These are phyloP conservation scores for Tinea semifulvella DNA, from an alignment of 2,888 invertebrate genomes.

Conservation along the genomic window DNA sequence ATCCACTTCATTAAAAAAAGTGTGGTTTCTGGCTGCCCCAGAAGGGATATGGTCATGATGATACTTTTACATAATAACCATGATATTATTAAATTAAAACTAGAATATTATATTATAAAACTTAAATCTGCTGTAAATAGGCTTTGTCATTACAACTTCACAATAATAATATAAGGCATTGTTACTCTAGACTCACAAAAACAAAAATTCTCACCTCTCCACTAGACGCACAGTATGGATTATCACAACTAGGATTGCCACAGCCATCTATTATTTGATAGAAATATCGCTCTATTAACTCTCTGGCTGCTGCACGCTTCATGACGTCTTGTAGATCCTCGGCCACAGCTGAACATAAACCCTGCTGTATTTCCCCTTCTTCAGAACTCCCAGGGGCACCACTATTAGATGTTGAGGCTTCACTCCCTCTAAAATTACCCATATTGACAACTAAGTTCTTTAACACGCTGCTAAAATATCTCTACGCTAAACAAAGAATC, in stretches of 20 bases:
- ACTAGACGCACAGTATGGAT: slow-evolving; percentile 90
- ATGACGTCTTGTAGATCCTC: slow-evolving; percentile 65
- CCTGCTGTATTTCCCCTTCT: slow-evolving; percentile 29
- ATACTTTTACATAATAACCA: too few relatives aligned
- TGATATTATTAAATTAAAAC: too few relatives aligned
- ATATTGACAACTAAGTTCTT: background rate
- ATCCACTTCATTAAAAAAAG: too few relatives aligned
- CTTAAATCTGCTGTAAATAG: too few relatives aligned
- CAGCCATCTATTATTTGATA: slow-evolving; percentile 93
- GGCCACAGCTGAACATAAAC: slow-evolving; percentile 43
- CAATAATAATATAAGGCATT: too few relatives aligned
- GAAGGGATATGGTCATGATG: too few relatives aligned
- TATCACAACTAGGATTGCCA: slow-evolving; percentile 87
- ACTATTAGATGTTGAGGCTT: slow-evolving; percentile 61
- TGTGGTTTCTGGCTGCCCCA: too few relatives aligned
- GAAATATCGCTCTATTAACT: slow-evolving; percentile 91
- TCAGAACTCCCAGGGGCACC: slow-evolving; percentile 43
- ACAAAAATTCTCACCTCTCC: slow-evolving; percentile 74
- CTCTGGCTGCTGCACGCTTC: slow-evolving; percentile 82
- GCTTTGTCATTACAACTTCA: too few relatives aligned
- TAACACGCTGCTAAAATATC: background rate
- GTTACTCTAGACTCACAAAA: too few relatives aligned
- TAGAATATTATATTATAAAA: too few relatives aligned
- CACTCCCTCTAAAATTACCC: slow-evolving; percentile 49
- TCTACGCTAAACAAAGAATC: slow-evolving; percentile 40